Conservation (phyloP, 1,140 invertebrate genomes). For the Drosophila serrata region DNA sequence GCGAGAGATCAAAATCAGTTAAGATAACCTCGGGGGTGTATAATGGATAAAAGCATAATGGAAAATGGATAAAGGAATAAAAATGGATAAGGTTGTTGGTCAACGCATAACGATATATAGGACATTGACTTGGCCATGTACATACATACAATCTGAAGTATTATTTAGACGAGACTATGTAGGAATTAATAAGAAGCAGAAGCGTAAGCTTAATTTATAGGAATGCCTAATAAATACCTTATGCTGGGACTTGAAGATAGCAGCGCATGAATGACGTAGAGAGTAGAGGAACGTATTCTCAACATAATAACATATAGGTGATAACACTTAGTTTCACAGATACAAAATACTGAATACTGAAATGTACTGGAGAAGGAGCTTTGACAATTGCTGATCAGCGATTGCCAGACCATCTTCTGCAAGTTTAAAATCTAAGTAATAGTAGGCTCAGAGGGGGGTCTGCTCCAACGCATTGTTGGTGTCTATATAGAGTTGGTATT, state of each 20-base stretch:
- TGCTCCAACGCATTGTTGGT: conserved; percentile 8
- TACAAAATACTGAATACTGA: background rate
- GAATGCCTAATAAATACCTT: conserved; percentile 1
- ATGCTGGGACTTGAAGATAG: conserved; percentile 5
- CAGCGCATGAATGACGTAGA: conserved; percentile 15
- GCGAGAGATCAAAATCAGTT: conserved; percentile 16
- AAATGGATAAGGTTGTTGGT: conserved; percentile 19
- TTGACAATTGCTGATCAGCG: conserved; percentile 3
- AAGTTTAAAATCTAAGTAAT: conserved; percentile 18
- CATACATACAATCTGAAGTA: conserved; percentile 73
- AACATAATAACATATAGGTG: background rate
- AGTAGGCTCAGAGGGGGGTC: conserved; percentile 26
- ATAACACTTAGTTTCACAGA: conserved; percentile 15
- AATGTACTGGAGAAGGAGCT: conserved; percentile 12
- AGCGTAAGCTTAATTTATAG: conserved; percentile 3
- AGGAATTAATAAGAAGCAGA: conserved; percentile 25
- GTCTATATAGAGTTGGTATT: conserved; percentile 6
- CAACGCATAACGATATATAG: conserved; percentile 16
- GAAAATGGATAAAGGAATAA: background rate
- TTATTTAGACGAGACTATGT: conserved; percentile 67
- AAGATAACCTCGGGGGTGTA: conserved; percentile 6
- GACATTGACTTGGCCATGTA: conserved; percentile 62
- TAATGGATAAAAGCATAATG: background rate
- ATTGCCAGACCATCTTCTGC: background rate
- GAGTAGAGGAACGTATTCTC: conserved; percentile 12